Conservation (phyloP, 2,113 vertebrate genomes). For the Cinclus mexicanus region DNA sequence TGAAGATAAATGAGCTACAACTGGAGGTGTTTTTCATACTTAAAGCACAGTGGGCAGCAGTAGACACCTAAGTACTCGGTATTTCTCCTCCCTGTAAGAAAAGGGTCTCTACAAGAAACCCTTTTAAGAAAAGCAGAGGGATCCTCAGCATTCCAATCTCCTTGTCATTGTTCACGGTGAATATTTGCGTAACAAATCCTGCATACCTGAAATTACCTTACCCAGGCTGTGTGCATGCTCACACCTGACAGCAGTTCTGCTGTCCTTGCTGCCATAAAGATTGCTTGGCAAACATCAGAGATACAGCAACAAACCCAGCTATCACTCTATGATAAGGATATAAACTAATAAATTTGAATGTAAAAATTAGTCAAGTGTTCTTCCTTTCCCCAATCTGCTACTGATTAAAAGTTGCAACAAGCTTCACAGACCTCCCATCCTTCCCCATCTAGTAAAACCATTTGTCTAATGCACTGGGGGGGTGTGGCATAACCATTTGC, state of each 20-base stretch:
- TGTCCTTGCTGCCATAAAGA: neutral
- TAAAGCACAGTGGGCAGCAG: neutral
- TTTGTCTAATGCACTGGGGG: neutral
- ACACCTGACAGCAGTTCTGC: neutral
- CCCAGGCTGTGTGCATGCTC: neutral
- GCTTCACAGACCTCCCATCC: neutral
- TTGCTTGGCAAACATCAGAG: neutral
- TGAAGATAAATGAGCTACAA: slow-evolving; percentile 3
- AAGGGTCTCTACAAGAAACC: neutral
- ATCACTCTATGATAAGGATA: neutral
- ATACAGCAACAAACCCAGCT: neutral
- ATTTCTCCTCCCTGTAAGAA: neutral
- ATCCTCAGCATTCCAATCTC: neutral
- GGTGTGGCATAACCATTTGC: neutral
- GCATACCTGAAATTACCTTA: neutral
- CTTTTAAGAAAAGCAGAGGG: neutral
- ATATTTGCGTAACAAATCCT: neutral
- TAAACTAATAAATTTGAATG: neutral
- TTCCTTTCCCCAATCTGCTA: neutral
- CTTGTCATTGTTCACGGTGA: neutral
- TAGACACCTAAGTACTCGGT: neutral
- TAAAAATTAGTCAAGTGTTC: neutral
- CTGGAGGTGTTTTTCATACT: neutral
- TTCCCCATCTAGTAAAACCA: neutral
- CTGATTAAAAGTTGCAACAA: neutral